Evolutionary conservation across 2,113 vertebrate species (phyloP).

Genomic region (Ctenodactylus gundi): DNA sequence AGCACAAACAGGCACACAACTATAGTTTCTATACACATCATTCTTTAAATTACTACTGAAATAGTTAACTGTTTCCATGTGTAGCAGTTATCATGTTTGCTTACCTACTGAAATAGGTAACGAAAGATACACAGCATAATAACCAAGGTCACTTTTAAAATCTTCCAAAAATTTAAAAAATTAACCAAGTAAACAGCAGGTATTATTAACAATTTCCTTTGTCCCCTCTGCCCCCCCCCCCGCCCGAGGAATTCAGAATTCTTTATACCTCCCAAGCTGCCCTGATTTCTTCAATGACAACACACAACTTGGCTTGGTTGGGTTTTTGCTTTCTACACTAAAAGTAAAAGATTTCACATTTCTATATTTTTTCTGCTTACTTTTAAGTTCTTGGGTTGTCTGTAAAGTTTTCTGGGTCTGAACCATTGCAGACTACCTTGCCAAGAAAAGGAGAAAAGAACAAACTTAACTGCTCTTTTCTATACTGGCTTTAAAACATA

Average conservation of each 20-base stretch:
- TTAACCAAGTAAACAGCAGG: neutral
- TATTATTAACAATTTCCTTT: neutral
- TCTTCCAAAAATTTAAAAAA: neutral
- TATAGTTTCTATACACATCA: neutral
- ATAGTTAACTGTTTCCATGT: too few relatives aligned
- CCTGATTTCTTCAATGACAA: neutral
- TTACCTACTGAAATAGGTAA: neutral
- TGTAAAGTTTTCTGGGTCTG: neutral
- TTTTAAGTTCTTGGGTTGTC: neutral
- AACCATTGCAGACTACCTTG: neutral
- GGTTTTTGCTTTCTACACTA: neutral
- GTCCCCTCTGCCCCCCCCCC: too few relatives aligned
- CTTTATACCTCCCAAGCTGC: neutral
- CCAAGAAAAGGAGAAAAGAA: neutral
- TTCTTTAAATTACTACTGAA: neutral
- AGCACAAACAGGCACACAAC: neutral
- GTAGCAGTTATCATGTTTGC: too few relatives aligned
- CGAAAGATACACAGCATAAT: neutral
- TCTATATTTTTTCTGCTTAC: neutral
- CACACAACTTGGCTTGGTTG: neutral
- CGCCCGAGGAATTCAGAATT: neutral
- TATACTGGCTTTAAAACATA: constrained; percentile 35
- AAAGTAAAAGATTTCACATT: neutral
- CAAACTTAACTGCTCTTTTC: neutral
- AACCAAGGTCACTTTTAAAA: neutral